Evolutionary conservation across 1,140 invertebrate species (phyloP).

Genomic region (Anoplophora glabripennis): DNA sequence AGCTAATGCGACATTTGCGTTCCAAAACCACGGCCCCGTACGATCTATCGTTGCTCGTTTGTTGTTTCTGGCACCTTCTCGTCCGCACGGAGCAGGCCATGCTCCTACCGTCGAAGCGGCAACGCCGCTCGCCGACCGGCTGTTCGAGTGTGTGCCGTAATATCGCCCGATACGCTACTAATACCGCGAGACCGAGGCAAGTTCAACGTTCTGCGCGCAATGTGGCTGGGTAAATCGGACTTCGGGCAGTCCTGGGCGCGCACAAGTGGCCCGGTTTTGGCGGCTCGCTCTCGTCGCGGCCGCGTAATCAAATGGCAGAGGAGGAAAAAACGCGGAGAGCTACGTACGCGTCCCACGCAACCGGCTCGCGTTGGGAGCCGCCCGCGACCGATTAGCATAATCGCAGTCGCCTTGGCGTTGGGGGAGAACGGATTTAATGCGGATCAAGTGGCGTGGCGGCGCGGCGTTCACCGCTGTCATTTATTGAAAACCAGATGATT

Average conservation of each 20-base stretch:
- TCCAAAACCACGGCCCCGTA: no score
- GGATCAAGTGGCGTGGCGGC: background rate
- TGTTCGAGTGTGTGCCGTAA: slow-evolving; percentile 19
- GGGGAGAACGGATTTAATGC: background rate
- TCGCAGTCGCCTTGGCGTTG: slow-evolving; percentile 1
- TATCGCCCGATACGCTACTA: slow-evolving; percentile 15
- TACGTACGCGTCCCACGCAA: slow-evolving; percentile 15
- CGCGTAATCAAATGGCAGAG: slow-evolving; percentile 5
- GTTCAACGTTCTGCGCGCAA: slow-evolving; percentile 34
- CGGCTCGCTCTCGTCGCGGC: slow-evolving; percentile 7
- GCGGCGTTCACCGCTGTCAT: background rate
- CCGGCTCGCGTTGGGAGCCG: slow-evolving; percentile 17
- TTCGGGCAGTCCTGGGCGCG: slow-evolving; percentile 20
- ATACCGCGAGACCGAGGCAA: slow-evolving; percentile 21
- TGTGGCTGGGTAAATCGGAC: slow-evolving; percentile 31
- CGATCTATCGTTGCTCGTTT: no score
- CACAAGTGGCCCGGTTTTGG: slow-evolving; percentile 22
- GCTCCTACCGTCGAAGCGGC: background rate
- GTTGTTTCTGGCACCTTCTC: no score
- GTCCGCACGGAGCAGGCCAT: no score
- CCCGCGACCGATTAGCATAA: slow-evolving; percentile 19
- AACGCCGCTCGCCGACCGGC: slow-evolving; percentile 15
- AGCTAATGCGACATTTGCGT: no score
- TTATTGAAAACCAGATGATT: background rate
- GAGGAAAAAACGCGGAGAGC: background rate